Percentiles rank a stretch among this genome's conserved stretches.
Conservation (phyloP, 2,113 vertebrate species). For the Silurus glanis region DNA sequence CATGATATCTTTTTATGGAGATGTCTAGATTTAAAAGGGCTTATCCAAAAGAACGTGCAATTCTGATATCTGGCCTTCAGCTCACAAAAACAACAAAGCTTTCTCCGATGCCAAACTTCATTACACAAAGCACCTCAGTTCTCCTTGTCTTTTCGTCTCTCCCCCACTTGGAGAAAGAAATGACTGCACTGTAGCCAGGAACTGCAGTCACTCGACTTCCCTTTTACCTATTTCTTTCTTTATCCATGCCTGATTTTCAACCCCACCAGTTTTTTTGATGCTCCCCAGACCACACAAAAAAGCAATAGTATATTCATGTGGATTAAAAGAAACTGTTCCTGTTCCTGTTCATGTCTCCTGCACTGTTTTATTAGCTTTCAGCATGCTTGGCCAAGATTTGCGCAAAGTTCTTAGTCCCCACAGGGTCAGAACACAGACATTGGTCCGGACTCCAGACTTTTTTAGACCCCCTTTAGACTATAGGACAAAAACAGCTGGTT, state of each 20-base stretch:
- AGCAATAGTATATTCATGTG: conserved; percentile 17
- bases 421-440: conserved; percentile 1
- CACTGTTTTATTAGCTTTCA: conserved; percentile 7
- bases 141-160: not conserved
- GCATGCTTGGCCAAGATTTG: not conserved
- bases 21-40: not conserved
- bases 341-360: conserved; percentile 30
- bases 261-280: conserved; percentile 38
- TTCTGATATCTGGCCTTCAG: conserved; percentile 5
- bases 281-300: conserved; percentile 46
- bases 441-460: not conserved
- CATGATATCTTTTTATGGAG: conserved; percentile 11
- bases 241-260: conserved; percentile 24
- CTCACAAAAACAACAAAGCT: conserved; percentile 7
- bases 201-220: conserved; percentile 17
- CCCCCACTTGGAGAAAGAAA: conserved; percentile 35
- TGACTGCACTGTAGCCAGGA: conserved; percentile 36
- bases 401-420: not conserved
- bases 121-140: conserved; percentile 34
- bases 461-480: not conserved
- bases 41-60: conserved; percentile 24
- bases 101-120: conserved; percentile 18
- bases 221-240: conserved; percentile 14
- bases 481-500: conserved; percentile 3
- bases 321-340: conserved; percentile 8